Evolutionary conservation across 2,888 invertebrate species (phyloP).

Genomic region (Aphodius sticticus): DNA sequence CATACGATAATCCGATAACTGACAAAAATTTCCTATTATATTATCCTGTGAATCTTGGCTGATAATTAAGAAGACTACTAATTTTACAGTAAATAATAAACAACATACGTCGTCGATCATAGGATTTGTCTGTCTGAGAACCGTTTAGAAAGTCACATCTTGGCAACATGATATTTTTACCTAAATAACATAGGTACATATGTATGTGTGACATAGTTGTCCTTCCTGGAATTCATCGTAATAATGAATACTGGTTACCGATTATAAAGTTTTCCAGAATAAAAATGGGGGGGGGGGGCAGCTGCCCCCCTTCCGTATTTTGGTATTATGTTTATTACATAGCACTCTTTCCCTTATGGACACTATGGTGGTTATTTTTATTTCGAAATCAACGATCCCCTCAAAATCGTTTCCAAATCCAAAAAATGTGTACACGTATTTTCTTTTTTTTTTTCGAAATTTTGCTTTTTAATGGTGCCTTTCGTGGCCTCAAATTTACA

Average conservation of each 20-base stretch:
- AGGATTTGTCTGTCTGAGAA: neutral
- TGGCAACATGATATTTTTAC: neutral
- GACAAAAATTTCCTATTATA: neutral
- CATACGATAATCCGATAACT: too few relatives aligned
- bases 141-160: neutral
- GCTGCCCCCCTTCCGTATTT: too few relatives aligned
- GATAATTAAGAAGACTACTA: neutral
- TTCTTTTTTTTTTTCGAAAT: too few relatives aligned
- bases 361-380: too few relatives aligned
- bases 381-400: too few relatives aligned
- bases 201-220: neutral
- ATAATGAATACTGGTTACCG: neutral
- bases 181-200: neutral
- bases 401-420: too few relatives aligned
- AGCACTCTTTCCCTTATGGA: too few relatives aligned
- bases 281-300: neutral
- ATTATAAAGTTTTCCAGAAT: neutral
- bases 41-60: neutral
- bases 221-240: too few relatives aligned
- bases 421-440: too few relatives aligned
- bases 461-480: too few relatives aligned
- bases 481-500: too few relatives aligned
- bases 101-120: neutral
- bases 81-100: neutral
- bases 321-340: too few relatives aligned